Conservation (phyloP, 1,140 invertebrate species). For the Dermatophagoides farinae region DNA sequence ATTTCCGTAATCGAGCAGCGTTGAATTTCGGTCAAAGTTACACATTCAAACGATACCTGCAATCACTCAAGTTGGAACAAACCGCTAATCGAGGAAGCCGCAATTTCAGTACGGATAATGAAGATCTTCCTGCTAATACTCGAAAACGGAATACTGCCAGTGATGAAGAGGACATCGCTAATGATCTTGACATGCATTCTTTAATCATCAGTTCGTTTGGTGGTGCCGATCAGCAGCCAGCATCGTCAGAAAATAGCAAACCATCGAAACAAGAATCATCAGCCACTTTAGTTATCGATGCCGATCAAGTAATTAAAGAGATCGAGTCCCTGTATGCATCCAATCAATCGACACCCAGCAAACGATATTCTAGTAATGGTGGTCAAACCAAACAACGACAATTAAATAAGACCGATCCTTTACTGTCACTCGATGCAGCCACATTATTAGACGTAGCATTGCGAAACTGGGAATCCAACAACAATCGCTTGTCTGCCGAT, state of each 20-base stretch:
- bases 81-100: background rate
- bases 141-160: background rate
- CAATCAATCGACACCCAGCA: conserved; percentile 25
- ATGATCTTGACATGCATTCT: conserved; percentile 90
- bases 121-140: background rate
- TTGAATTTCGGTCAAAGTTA: background rate
- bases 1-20: background rate
- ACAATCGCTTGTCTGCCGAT: background rate
- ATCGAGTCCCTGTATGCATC: conserved; percentile 84
- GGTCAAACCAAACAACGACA: background rate
- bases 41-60: background rate
- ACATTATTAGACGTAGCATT: background rate
- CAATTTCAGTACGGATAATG: background rate
- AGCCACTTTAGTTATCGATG: conserved; percentile 61
- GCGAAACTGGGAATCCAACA: background rate
- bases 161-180: conserved; percentile 86
- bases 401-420: background rate
- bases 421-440: background rate
- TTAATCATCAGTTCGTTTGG: conserved; percentile 42
- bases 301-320: conserved; percentile 81
- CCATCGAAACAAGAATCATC: conserved; percentile 29
- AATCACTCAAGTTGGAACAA: background rate
- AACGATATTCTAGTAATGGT: background rate
- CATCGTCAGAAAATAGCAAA: background rate
- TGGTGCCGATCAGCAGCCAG: background rate